A percentile compares a stretch with the other conserved stretches of the same genome.
These are phyloP conservation scores for Apistogramma diplotaenia DNA, from an alignment of 2,113 vertebrate genomes.

Conservation along the genomic window DNA sequence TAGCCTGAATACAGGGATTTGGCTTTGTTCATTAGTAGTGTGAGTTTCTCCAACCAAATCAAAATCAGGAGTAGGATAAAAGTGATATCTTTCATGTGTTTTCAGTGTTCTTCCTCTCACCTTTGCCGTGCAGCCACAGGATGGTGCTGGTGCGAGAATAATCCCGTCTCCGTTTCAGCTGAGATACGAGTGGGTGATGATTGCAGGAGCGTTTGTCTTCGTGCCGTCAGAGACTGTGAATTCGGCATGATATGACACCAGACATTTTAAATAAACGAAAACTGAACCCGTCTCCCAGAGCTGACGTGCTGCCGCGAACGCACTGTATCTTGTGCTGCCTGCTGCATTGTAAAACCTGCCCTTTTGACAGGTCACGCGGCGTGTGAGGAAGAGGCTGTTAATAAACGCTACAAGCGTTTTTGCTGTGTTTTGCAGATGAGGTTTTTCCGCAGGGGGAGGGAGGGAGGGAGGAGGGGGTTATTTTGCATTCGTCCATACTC, in stretches of 20 bases:
- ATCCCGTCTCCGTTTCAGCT: constrained; percentile 20
- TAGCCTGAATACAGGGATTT: background rate
- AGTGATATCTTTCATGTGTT: background rate
- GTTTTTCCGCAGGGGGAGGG: background rate
- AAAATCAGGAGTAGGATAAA: background rate
- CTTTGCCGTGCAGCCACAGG: constrained; percentile 48
- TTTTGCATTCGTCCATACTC: background rate
- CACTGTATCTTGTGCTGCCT: constrained; percentile 32
- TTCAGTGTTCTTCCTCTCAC: background rate
- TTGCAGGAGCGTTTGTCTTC: constrained; percentile 48
- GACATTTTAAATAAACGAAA: constrained; percentile 51
- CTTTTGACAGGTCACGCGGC: constrained; percentile 49
- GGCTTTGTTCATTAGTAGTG: background rate
- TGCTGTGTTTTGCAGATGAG: constrained; percentile 34
- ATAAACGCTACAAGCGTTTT: constrained; percentile 41
- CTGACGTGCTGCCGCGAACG: constrained; percentile 20
- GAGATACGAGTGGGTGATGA: constrained; percentile 38
- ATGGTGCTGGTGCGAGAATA: constrained; percentile 65
- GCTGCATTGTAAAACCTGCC: constrained; percentile 32
- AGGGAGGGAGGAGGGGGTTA: background rate
- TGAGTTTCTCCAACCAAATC: background rate
- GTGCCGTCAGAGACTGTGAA: constrained; percentile 35
- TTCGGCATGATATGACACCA: constrained; percentile 42
- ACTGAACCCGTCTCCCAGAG: constrained; percentile 25
- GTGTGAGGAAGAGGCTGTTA: constrained; percentile 35